Conservation (phyloP, 2,888 invertebrate genomes). For the Pteria penguin region DNA sequence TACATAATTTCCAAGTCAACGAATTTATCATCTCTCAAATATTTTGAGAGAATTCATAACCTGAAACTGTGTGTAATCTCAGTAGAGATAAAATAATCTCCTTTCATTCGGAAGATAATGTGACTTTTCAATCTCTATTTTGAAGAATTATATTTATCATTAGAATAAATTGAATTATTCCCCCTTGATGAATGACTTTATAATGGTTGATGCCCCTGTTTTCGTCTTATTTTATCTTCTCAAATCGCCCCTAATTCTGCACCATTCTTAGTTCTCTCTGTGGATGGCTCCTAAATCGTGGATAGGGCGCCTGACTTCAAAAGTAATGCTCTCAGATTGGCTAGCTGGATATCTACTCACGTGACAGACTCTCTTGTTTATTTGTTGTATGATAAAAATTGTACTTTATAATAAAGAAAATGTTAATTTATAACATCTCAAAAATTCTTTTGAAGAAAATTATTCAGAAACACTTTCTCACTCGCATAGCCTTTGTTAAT, state of each 20-base stretch:
- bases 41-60: background rate
- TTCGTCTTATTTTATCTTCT: background rate
- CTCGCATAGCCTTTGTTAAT: too few relatives aligned
- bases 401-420: too few relatives aligned
- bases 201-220: conserved; percentile 3
- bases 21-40: conserved; percentile 3
- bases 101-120: background rate
- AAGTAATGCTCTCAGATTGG: too few relatives aligned
- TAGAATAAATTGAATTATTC: background rate
- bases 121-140: background rate
- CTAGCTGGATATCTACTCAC: too few relatives aligned
- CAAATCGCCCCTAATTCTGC: background rate
- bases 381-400: too few relatives aligned
- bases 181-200: background rate
- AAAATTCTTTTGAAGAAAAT: too few relatives aligned
- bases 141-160: conserved; percentile 4
- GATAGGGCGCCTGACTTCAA: background rate
- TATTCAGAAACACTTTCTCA: too few relatives aligned
- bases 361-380: too few relatives aligned
- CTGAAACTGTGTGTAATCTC: too few relatives aligned
- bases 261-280: background rate
- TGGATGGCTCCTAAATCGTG: too few relatives aligned
- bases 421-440: too few relatives aligned
- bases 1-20: background rate
- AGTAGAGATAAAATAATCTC: background rate